Conservation (phyloP, 2,113 vertebrate species). For the Synodontis membranacea region DNA sequence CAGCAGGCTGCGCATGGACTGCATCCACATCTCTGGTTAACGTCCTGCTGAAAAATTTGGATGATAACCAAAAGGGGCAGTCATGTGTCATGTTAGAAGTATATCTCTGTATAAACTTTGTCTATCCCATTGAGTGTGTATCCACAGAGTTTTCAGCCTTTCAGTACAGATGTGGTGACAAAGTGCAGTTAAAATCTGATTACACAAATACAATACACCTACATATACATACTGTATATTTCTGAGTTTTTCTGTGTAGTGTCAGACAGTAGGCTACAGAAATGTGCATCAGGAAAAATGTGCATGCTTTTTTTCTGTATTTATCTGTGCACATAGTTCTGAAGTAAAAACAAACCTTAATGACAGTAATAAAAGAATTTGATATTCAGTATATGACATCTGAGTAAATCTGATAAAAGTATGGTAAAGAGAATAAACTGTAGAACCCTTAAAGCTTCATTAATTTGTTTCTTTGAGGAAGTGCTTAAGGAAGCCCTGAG, state of each 20-base stretch:
- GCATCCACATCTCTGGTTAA: background rate
- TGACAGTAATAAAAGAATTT: background rate
- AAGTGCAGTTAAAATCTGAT: background rate
- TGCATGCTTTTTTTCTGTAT: background rate
- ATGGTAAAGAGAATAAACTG: background rate
- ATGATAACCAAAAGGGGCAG: slow-evolving; percentile 41
- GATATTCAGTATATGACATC: background rate
- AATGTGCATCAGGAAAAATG: too few species aligned
- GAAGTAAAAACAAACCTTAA: background rate
- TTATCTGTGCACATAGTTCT: background rate
- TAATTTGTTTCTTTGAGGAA: background rate
- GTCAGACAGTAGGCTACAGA: background rate
- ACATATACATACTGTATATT: background rate
- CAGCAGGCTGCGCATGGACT: background rate
- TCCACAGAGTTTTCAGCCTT: background rate
- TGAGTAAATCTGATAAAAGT: background rate
- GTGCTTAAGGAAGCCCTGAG: too few species aligned
- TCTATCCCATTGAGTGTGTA: background rate
- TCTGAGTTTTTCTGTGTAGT: background rate
- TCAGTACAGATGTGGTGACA: background rate
- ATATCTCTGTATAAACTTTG: background rate
- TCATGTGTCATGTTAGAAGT: slow-evolving; percentile 11
- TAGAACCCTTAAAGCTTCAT: background rate
- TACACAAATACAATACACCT: background rate
- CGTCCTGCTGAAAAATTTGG: background rate